These are phyloP conservation scores for Hydrocynus forskahlii DNA, from an alignment of 2,797 vertebrate genomes.

Conservation along the genomic window DNA sequence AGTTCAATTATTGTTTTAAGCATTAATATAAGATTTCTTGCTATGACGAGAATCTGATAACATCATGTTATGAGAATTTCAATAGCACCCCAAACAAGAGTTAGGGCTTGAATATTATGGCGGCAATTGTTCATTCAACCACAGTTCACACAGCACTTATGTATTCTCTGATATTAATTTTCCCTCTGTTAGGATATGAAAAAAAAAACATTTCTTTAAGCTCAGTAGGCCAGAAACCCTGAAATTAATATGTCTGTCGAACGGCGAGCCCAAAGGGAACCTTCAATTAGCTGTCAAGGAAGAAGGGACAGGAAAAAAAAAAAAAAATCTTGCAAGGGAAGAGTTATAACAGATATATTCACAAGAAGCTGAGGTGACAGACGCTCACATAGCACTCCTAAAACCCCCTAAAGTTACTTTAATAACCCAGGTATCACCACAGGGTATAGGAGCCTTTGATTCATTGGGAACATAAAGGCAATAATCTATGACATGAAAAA, in stretches of 20 bases:
- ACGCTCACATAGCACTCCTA: slow-evolving; percentile 66
- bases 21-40: slow-evolving; percentile 4
- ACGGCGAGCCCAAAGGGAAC: slow-evolving; percentile 70
- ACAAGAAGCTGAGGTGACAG: slow-evolving; percentile 71
- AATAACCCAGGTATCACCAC: slow-evolving; percentile 63
- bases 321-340: slow-evolving; percentile 63
- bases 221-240: slow-evolving; percentile 68
- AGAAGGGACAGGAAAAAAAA: slow-evolving; percentile 54
- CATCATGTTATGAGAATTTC: neutral
- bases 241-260: slow-evolving; percentile 82
- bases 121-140: slow-evolving; percentile 35
- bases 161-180: slow-evolving; percentile 60
- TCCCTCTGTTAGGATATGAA: slow-evolving; percentile 17
- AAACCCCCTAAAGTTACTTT: slow-evolving; percentile 55
- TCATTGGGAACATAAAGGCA: slow-evolving; percentile 52
- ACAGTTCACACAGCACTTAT: slow-evolving; percentile 47
- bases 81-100: neutral
- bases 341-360: slow-evolving; percentile 69
- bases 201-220: slow-evolving; percentile 59
- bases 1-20: neutral
- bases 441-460: slow-evolving; percentile 37
- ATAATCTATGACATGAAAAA: slow-evolving; percentile 50
- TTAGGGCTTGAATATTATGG: neutral
- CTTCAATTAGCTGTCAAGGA: slow-evolving; percentile 77
- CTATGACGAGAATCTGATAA: neutral